phyloP scores from a whole-genome alignment of 2,888 invertebrate genomes.

The Leucoptera coffeella region DNA sequence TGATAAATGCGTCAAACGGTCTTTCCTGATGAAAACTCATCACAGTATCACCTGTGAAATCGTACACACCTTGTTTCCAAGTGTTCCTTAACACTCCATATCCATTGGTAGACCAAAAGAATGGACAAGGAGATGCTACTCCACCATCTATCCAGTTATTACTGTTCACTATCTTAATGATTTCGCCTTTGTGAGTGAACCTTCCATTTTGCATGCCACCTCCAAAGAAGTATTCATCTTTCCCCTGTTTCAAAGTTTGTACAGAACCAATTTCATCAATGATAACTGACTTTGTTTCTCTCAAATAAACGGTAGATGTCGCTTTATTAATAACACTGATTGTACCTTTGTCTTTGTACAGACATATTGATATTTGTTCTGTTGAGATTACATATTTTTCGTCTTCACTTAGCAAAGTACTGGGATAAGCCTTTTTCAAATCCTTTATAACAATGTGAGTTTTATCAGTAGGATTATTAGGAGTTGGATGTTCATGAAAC shows the following conservation, averaged over 20 bases:
- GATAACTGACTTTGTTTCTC: slow-evolving; percentile 18
- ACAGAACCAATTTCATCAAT: slow-evolving; percentile 15
- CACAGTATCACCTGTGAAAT: slow-evolving; percentile 15
- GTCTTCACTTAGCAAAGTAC: slow-evolving; percentile 18
- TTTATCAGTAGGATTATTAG: slow-evolving; percentile 19
- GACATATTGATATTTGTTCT: slow-evolving; percentile 20
- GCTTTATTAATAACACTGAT: slow-evolving; percentile 22
- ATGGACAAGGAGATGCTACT: slow-evolving; percentile 35
- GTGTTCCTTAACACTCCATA: slow-evolving; percentile 36
- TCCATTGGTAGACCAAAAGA: slow-evolving; percentile 36
- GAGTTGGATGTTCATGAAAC: slow-evolving; percentile 28
- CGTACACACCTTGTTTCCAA: slow-evolving; percentile 30
- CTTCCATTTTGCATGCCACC: slow-evolving; percentile 44
- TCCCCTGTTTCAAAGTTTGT: slow-evolving; percentile 18
- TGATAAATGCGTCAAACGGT: slow-evolving; percentile 31
- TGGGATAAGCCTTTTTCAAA: slow-evolving; percentile 19
- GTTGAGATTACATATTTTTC: too few relatives aligned
- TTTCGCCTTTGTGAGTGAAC: slow-evolving; percentile 31
- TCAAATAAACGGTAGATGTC: slow-evolving; percentile 21
- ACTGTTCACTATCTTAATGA: slow-evolving; percentile 25
- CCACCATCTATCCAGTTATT: slow-evolving; percentile 34
- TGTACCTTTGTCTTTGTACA: slow-evolving; percentile 22
- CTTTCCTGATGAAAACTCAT: slow-evolving; percentile 17
- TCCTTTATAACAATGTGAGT: slow-evolving; percentile 26
- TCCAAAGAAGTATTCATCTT: slow-evolving; percentile 31